Conservation (phyloP, 2,888 invertebrate genomes). For the Aspidapion aeneum region DNA sequence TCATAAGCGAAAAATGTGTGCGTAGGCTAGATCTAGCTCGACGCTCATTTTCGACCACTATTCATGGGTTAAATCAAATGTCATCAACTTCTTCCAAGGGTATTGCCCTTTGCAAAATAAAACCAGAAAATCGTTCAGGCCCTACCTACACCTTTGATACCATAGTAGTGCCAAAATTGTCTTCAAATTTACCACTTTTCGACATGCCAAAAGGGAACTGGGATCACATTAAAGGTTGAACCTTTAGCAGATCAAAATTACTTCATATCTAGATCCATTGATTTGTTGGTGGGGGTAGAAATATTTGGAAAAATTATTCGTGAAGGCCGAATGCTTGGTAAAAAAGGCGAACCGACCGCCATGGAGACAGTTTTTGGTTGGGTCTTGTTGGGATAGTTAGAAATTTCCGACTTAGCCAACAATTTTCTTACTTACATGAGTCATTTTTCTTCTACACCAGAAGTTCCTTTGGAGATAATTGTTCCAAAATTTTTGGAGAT, state of each 20-base stretch:
- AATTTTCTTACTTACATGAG: background rate
- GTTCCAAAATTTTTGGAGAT: slow-evolving; percentile 14
- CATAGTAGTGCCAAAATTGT: background rate
- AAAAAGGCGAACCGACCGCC: background rate
- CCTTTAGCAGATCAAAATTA: background rate
- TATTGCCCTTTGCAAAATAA: too few species aligned
- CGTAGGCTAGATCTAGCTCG: too few species aligned
- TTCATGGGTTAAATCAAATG: too few species aligned
- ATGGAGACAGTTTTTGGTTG: background rate
- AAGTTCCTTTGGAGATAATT: background rate
- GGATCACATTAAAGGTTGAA: background rate
- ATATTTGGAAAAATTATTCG: too few species aligned
- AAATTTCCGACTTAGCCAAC: background rate
- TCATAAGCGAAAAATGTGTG: too few species aligned
- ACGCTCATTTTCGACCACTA: too few species aligned
- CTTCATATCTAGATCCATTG: background rate
- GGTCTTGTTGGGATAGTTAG: background rate
- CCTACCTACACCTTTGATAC: background rate
- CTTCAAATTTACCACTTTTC: too few species aligned
- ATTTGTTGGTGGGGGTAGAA: background rate
- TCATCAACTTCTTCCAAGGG: background rate
- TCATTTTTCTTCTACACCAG: background rate
- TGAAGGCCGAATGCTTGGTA: too few species aligned
- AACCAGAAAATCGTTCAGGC: too few species aligned
- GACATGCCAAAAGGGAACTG: background rate